Evolutionary conservation across 2,888 invertebrate genomes (phyloP).

Genomic region (Emmelina monodactyla): DNA sequence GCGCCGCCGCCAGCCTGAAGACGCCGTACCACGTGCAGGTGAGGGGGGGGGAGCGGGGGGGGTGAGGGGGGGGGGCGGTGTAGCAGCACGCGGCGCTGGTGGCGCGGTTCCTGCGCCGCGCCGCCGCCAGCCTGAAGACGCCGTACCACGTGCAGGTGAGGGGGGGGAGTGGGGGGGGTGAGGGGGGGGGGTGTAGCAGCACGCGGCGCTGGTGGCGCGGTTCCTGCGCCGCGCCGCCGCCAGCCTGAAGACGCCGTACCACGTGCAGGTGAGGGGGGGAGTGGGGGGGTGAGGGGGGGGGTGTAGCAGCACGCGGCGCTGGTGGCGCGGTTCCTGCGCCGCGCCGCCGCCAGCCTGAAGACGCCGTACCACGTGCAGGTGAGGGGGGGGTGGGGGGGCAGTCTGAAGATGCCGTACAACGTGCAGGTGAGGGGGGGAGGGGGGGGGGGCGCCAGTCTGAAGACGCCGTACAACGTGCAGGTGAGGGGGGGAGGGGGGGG

Average conservation of each 20-base stretch:
- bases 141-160: constrained; percentile 2
- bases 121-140: constrained; percentile 14
- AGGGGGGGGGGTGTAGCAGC: not conserved
- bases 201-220: not conserved
- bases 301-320: constrained; percentile 70
- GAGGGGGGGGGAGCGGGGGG: constrained; percentile 19
- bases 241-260: no score
- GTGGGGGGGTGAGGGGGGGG: no score
- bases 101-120: constrained; percentile 1
- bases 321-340: constrained; percentile 78
- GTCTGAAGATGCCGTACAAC: constrained; percentile 13
- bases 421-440: not conserved
- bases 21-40: constrained; percentile 69
- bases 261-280: no score
- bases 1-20: constrained; percentile 74
- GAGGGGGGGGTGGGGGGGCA: no score
- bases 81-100: constrained; percentile 10
- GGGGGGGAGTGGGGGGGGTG: not conserved
- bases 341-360: constrained; percentile 74
- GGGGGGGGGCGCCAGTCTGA: constrained; percentile 13
- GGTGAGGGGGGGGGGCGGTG: constrained; percentile 16
- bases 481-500: not conserved
- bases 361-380: constrained; percentile 69
- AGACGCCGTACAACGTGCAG: constrained; percentile 7
- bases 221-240: not conserved